Conservation (phyloP, 2,113 vertebrate genomes). For the Myrmophylax atrothorax region DNA sequence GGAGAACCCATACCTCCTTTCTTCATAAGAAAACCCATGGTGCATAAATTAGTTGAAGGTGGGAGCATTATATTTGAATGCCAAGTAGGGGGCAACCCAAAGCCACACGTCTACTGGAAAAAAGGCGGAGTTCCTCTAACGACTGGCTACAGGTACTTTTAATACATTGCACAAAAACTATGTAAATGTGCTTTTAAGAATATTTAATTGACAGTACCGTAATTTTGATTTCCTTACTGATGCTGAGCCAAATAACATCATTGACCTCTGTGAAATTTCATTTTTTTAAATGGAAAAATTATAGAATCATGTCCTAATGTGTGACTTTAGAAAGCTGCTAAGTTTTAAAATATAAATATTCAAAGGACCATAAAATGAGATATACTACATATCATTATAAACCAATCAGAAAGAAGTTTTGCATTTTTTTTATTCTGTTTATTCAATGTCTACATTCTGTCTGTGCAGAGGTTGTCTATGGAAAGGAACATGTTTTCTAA, state of each 20-base stretch:
- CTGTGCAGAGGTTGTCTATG: not conserved
- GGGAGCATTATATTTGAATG: constrained; percentile 91
- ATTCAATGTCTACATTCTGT: not conserved
- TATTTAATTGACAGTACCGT: not conserved
- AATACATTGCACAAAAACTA: not conserved
- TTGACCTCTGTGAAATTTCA: not conserved
- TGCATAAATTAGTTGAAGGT: constrained; percentile 93
- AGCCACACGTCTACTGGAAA: constrained; percentile 95
- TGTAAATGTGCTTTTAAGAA: not conserved
- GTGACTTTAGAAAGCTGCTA: not conserved
- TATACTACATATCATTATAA: not conserved
- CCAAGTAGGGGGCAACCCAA: constrained; percentile 91
- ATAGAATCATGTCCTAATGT: not conserved
- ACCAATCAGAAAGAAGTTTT: not conserved
- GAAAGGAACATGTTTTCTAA: not conserved
- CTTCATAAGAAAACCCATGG: constrained; percentile 84
- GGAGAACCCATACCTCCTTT: constrained; percentile 84
- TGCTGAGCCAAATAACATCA: not conserved
- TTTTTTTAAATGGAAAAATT: not conserved
- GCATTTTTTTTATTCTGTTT: not conserved
- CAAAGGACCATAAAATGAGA: not conserved
- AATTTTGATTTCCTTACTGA: not conserved
- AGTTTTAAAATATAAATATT: not conserved
- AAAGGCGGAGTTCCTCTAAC: constrained; percentile 91
- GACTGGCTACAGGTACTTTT: constrained; percentile 91